Evolutionary conservation across 2,888 invertebrate species (phyloP).

Genomic region (Gryllus longicercus): DNA sequence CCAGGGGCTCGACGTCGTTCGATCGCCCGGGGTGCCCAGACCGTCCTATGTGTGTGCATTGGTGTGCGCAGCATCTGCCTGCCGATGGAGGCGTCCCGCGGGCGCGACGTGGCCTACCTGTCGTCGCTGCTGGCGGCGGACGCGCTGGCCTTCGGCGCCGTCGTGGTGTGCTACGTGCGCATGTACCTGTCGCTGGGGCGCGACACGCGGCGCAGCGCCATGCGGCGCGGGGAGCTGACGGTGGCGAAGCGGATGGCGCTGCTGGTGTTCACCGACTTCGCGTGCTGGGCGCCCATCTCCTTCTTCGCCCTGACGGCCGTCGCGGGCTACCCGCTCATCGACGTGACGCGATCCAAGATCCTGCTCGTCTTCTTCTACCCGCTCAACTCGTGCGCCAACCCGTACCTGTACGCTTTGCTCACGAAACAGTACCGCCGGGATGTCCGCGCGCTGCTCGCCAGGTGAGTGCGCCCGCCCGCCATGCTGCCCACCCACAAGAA

Average conservation of each 20-base stretch:
- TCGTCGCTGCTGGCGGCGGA: constrained; percentile 70
- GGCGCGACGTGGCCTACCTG: constrained; percentile 70
- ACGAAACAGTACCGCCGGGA: constrained; percentile 83
- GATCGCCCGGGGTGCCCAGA: too few relatives aligned
- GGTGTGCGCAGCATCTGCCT: constrained; percentile 68
- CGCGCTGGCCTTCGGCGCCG: constrained; percentile 76
- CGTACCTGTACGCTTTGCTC: constrained; percentile 85
- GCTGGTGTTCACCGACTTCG: constrained; percentile 81
- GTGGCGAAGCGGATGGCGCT: constrained; percentile 88
- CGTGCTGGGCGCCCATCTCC: constrained; percentile 83
- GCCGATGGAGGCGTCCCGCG: constrained; percentile 74
- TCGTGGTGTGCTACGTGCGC: constrained; percentile 79
- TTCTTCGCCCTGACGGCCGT: constrained; percentile 85
- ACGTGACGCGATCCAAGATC: constrained; percentile 75
- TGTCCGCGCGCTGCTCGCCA: constrained; percentile 62
- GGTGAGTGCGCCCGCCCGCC: constrained; percentile 49
- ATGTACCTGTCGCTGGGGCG: constrained; percentile 78
- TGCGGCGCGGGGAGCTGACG: constrained; percentile 60
- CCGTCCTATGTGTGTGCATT: not conserved
- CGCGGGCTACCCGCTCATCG: constrained; percentile 77
- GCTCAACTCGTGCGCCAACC: constrained; percentile 87
- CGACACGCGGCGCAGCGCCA: constrained; percentile 57
- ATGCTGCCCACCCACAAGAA: too few relatives aligned
- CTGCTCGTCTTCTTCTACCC: constrained; percentile 87
- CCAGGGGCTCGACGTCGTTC: too few relatives aligned